Conservation (phyloP, 2,797 vertebrate genomes). For the Octomys mimax region DNA sequence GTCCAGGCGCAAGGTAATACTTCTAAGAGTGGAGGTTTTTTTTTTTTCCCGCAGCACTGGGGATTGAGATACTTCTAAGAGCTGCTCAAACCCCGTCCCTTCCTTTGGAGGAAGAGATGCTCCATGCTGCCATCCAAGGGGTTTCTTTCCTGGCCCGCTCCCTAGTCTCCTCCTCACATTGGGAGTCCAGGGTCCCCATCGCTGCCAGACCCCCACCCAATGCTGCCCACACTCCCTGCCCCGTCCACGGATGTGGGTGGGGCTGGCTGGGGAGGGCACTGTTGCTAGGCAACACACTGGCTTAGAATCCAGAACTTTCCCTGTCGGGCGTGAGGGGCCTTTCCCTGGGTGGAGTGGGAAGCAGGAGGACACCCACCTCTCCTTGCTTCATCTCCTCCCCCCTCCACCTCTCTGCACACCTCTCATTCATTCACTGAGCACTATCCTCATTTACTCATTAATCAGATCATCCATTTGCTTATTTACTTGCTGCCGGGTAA, state of each 20-base stretch:
- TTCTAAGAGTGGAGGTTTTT: not conserved
- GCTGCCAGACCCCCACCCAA: not conserved
- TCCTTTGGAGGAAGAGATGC: not conserved
- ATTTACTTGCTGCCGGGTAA: not conserved
- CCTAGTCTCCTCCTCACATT: not conserved
- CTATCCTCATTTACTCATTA: not conserved
- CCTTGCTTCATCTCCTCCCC: not conserved
- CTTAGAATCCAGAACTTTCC: not conserved
- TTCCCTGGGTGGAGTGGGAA: not conserved
- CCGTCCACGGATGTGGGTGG: not conserved
- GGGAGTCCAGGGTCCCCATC: not conserved
- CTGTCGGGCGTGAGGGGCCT: not conserved
- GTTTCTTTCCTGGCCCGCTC: not conserved
- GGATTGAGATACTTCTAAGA: not conserved
- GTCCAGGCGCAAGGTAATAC: not conserved
- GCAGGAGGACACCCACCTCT: not conserved
- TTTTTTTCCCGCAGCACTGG: too few species aligned
- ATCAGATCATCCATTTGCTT: not conserved
- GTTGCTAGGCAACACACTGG: conserved; percentile 69
- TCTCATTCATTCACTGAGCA: not conserved
- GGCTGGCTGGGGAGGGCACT: not conserved
- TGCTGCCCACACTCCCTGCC: not conserved
- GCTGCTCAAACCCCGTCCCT: not conserved
- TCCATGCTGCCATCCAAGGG: not conserved
- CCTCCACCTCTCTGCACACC: not conserved